Evolutionary conservation across 2,888 invertebrate genomes (phyloP).

Genomic region (Torymus tubicola): DNA sequence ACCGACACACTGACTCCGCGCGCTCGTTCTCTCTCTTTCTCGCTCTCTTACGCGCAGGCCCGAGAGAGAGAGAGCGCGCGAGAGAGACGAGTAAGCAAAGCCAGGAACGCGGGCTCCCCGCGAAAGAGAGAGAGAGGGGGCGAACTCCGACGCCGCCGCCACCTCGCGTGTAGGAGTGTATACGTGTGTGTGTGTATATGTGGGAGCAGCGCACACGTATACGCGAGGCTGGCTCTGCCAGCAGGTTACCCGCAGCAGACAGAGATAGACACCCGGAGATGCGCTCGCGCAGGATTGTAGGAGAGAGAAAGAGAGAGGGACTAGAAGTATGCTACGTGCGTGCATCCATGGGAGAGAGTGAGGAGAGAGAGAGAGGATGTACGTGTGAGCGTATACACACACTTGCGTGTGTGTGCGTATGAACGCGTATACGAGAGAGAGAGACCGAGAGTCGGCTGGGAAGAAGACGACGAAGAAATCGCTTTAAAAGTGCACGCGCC

Average conservation of each 20-base stretch:
- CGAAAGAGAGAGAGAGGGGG: not conserved
- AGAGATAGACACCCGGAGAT: conserved; percentile 28
- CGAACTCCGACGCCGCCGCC: conserved; percentile 9
- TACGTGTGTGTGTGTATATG: not conserved
- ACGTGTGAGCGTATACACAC: too few relatives aligned
- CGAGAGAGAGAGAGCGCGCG: conserved; percentile 19
- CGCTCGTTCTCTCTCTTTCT: not conserved
- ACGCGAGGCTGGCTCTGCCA: not conserved
- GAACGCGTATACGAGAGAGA: too few relatives aligned
- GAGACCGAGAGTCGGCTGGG: too few relatives aligned
- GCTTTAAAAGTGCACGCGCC: too few relatives aligned
- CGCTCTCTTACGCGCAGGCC: conserved; percentile 23
- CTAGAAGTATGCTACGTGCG: conserved; percentile 20
- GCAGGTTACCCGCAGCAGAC: conserved; percentile 45
- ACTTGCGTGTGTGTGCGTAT: too few relatives aligned
- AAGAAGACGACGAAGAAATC: too few relatives aligned
- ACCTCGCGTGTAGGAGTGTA: conserved; percentile 9
- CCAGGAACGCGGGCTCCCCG: conserved; percentile 24
- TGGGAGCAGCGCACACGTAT: not conserved
- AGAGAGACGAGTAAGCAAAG: conserved; percentile 13
- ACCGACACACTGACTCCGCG: conserved; percentile 41
- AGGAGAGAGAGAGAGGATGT: not conserved
- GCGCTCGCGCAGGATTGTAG: not conserved
- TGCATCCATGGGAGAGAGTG: conserved; percentile 14
- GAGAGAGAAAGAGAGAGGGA: conserved; percentile 3